phyloP scores from a whole-genome alignment of 2,888 invertebrate species.

The Poecilus cupreus region DNA sequence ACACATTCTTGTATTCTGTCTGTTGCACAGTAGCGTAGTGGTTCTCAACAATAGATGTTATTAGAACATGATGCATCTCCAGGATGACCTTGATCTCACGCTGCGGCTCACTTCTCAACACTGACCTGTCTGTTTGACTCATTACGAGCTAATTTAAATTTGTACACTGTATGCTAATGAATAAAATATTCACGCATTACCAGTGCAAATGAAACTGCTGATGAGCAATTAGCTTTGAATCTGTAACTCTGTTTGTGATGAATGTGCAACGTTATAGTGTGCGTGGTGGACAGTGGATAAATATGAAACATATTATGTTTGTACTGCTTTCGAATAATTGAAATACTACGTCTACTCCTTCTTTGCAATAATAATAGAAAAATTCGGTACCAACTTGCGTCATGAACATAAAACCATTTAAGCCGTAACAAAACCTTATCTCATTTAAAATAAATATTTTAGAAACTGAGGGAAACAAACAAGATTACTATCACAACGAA shows the following conservation, averaged over 20 bases:
- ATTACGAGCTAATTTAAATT: conserved; percentile 5
- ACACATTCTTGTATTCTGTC: no score
- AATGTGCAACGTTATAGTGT: not conserved
- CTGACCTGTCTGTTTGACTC: conserved; percentile 30
- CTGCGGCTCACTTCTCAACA: conserved; percentile 41
- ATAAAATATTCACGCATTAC: conserved; percentile 20
- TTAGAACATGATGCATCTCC: conserved; percentile 49
- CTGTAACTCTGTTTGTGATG: not conserved
- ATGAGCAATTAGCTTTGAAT: conserved; percentile 4
- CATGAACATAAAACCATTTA: not conserved
- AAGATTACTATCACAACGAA: conserved; percentile 24
- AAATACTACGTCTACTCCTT: not conserved
- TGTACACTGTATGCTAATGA: conserved; percentile 42
- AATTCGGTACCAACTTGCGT: not conserved
- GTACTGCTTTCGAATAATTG: no score
- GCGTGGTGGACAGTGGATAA: no score
- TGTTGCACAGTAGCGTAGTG: not conserved
- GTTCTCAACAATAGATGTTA: conserved; percentile 41
- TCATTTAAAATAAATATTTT: conserved; percentile 6
- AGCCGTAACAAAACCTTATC: conserved; percentile 16
- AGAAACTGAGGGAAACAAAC: conserved; percentile 10
- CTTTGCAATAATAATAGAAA: not conserved
- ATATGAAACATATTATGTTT: no score
- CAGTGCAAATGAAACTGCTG: not conserved
- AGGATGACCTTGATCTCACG: conserved; percentile 53